These are phyloP conservation scores for Lepidocolaptes lacrymiger DNA, from an alignment of 2,797 vertebrate species.

Conservation along the genomic window DNA sequence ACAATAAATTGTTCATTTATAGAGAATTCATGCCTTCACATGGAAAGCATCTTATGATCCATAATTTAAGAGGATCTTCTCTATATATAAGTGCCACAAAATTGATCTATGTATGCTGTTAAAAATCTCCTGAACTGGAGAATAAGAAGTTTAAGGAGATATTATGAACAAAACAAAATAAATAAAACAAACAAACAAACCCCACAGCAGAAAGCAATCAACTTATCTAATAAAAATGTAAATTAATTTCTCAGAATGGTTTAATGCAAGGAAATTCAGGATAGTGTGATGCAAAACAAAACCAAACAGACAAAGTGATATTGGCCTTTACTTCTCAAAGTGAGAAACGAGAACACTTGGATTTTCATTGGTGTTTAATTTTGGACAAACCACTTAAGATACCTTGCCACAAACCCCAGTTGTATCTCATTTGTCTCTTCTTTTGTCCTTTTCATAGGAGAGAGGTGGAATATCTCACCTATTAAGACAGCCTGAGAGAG, in stretches of 20 bases:
- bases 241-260: not conserved
- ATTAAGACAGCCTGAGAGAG: not conserved
- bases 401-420: not conserved
- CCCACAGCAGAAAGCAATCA: rapidly evolving
- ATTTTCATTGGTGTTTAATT: not conserved
- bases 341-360: not conserved
- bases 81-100: not conserved
- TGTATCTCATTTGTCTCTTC: not conserved
- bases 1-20: not conserved
- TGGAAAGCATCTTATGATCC: not conserved
- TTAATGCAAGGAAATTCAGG: not conserved
- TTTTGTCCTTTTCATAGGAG: not conserved
- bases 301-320: not conserved
- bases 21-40: not conserved
- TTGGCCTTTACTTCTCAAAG: not conserved
- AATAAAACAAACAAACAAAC: not conserved
- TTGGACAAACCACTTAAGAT: not conserved
- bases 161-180: not conserved
- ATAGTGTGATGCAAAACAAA: not conserved
- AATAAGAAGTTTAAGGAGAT: not conserved
- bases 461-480: not conserved
- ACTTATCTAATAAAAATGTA: not conserved
- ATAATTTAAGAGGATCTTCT: not conserved
- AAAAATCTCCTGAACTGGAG: not conserved
- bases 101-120: not conserved